phyloP scores from a whole-genome alignment of 2,113 vertebrate genomes.

The Scatophagus argus region DNA sequence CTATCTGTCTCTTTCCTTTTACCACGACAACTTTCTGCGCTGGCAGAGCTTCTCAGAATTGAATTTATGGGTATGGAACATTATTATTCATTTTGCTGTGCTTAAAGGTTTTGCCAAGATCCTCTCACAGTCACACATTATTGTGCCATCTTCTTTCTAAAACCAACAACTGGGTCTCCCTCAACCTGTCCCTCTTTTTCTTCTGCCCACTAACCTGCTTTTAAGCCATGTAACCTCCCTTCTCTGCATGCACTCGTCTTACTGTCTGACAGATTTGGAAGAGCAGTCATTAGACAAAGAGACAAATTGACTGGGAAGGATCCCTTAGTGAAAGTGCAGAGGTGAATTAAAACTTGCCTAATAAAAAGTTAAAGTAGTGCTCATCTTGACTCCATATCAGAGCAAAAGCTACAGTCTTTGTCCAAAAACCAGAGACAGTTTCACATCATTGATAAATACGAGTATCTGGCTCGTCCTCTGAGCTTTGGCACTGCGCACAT shows the following conservation, averaged over 20 bases:
- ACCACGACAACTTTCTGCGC: constrained; percentile 90
- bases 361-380: constrained; percentile 19
- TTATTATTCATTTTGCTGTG: constrained; percentile 88
- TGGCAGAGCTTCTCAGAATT: constrained; percentile 99
- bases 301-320: constrained; percentile 32
- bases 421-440: constrained; percentile 39
- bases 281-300: constrained; percentile 29
- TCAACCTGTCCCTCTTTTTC: constrained; percentile 75
- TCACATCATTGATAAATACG: constrained; percentile 42
- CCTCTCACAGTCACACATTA: constrained; percentile 83
- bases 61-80: constrained; percentile 98
- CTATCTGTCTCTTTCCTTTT: constrained; percentile 84
- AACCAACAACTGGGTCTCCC: constrained; percentile 76
- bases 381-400: constrained; percentile 27
- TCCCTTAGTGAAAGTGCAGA: constrained; percentile 21
- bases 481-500: constrained; percentile 52
- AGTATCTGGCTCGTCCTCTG: constrained; percentile 40
- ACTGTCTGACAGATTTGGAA: constrained; percentile 21
- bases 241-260: constrained; percentile 67
- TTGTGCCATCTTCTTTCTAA: constrained; percentile 78
- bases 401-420: constrained; percentile 12
- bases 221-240: constrained; percentile 66
- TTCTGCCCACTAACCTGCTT: constrained; percentile 74
- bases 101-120: constrained; percentile 84
- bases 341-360: constrained; percentile 17